Evolutionary conservation across 1,140 invertebrate species (phyloP).

Genomic region (Hermatobates lingyangjiaoensis): DNA sequence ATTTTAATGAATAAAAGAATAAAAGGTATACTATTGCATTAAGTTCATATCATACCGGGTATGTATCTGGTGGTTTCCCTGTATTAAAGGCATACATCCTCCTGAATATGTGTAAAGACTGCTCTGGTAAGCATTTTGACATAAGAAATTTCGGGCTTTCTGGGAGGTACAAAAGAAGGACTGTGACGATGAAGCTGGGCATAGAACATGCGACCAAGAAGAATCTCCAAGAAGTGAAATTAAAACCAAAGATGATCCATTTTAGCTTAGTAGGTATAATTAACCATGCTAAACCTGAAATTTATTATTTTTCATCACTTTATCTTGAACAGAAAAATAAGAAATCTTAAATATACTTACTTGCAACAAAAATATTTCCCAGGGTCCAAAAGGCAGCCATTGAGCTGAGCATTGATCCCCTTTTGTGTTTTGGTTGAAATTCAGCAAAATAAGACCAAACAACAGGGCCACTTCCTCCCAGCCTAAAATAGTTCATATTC

Average conservation of each 20-base stretch:
- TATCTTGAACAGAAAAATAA: background rate
- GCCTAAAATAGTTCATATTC: too few relatives aligned
- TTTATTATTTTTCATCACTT: background rate
- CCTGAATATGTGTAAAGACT: constrained; percentile 57
- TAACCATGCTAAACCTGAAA: constrained; percentile 59
- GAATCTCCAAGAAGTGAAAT: constrained; percentile 80
- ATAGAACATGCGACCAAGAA: constrained; percentile 71
- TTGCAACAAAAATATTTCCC: constrained; percentile 70
- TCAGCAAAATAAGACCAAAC: constrained; percentile 92
- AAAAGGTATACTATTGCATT: too few relatives aligned
- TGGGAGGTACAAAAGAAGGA: constrained; percentile 63
- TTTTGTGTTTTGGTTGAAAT: constrained; percentile 73
- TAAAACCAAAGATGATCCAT: constrained; percentile 28
- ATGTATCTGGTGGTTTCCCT: constrained; percentile 44
- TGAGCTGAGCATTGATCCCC: constrained; percentile 77
- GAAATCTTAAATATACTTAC: constrained; percentile 21
- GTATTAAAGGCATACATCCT: constrained; percentile 65
- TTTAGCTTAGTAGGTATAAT: constrained; percentile 45
- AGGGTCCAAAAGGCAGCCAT: constrained; percentile 88
- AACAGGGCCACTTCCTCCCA: constrained; percentile 82
- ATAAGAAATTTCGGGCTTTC: constrained; percentile 82
- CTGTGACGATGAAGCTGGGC: constrained; percentile 67
- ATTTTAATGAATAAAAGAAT: too few relatives aligned
- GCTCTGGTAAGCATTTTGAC: constrained; percentile 49
- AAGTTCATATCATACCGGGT: constrained; percentile 32